phyloP scores from a whole-genome alignment of 2,113 vertebrate species.

The Mus spicilegus region DNA sequence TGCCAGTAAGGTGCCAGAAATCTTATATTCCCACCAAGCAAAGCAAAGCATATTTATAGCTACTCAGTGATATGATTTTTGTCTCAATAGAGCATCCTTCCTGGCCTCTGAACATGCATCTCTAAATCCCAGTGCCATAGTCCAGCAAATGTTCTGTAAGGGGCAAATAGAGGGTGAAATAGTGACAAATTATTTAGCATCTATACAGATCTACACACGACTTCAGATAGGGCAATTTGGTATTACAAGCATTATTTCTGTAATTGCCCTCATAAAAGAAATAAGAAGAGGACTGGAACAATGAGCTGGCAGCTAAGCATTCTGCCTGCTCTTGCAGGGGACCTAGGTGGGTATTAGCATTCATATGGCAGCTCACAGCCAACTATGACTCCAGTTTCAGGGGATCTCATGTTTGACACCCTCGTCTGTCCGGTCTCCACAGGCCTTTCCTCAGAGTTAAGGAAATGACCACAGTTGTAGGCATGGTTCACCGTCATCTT shows the following conservation, averaged over 20 bases:
- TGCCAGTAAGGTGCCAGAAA: not conserved
- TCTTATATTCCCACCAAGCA: conserved; percentile 27
- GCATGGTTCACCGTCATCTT: not conserved
- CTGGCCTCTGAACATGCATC: conserved; percentile 9
- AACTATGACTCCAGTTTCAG: not conserved
- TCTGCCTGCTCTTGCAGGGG: not conserved
- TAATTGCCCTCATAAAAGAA: not conserved
- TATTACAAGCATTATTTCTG: not conserved
- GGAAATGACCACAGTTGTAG: conserved; percentile 18
- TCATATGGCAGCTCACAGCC: not conserved
- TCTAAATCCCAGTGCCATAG: conserved; percentile 7
- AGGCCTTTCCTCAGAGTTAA: conserved; percentile 11
- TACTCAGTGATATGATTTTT: not conserved
- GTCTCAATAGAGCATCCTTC: conserved; percentile 28
- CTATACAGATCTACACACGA: not conserved
- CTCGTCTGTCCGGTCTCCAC: not conserved
- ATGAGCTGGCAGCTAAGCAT: not conserved
- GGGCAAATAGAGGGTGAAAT: conserved; percentile 48
- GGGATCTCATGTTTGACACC: not conserved
- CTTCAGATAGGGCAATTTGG: not conserved
- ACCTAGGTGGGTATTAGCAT: not conserved
- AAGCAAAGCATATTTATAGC: conserved; percentile 2
- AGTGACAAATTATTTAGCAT: not conserved
- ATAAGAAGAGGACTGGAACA: not conserved
- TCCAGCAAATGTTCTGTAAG: conserved; percentile 24